Conservation (phyloP, 2,888 invertebrate genomes). For the Eretmocerus hayati region DNA sequence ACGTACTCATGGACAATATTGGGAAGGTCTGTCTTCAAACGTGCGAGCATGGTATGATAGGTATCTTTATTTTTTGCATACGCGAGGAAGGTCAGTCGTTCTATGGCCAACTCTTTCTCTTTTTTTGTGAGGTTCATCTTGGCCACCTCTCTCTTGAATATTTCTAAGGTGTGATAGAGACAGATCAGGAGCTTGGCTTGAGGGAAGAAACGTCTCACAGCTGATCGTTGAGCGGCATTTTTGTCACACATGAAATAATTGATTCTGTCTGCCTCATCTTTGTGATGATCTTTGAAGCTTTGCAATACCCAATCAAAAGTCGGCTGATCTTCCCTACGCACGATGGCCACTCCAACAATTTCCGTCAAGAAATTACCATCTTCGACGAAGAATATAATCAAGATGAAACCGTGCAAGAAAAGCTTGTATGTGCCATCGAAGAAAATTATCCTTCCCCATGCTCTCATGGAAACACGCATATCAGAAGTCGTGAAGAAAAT, state of each 20-base stretch:
- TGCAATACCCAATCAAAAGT: conserved; percentile 11
- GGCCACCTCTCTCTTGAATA: neutral
- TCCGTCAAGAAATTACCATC: conserved; percentile 7
- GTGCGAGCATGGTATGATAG: neutral
- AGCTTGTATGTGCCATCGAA: conserved; percentile 1
- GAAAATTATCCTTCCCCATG: neutral
- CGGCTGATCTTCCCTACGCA: conserved; percentile 9
- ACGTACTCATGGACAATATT: no score
- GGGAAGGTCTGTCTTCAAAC: neutral
- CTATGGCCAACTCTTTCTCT: neutral
- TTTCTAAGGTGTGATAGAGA: conserved; percentile 13
- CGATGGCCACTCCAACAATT: neutral
- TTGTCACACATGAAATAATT: conserved; percentile 22
- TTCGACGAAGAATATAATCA: neutral
- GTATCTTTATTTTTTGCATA: neutral
- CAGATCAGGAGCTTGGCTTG: conserved; percentile 13
- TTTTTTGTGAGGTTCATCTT: neutral
- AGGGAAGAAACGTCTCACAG: conserved; percentile 9
- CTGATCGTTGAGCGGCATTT: conserved; percentile 11
- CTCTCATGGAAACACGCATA: neutral
- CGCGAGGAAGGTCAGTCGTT: neutral
- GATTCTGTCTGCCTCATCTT: conserved; percentile 4
- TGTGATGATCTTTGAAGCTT: conserved; percentile 7
- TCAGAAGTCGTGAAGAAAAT: neutral
- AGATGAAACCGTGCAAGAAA: neutral